These are phyloP conservation scores for Gyrodactylus bullatarudis DNA, from an alignment of 1,140 invertebrate species.

Conservation along the genomic window DNA sequence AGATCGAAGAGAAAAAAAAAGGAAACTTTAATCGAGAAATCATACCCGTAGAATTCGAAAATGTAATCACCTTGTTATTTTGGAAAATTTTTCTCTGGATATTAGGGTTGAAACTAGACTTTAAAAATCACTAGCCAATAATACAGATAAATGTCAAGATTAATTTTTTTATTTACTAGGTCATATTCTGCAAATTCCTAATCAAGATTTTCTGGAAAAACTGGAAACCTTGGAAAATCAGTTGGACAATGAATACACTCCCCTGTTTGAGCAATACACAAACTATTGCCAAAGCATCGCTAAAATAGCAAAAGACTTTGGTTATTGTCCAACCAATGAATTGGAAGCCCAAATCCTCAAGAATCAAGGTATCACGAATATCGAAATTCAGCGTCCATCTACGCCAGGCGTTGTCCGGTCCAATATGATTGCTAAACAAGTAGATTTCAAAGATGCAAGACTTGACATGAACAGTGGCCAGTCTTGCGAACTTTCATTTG, in stretches of 20 bases:
- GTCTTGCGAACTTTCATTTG: background rate
- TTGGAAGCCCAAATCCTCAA: background rate
- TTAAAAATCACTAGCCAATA: too few relatives aligned
- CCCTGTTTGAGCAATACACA: background rate
- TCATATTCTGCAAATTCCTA: too few relatives aligned
- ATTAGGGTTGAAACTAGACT: too few relatives aligned
- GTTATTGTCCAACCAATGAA: background rate
- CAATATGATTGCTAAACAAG: background rate
- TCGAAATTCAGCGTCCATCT: background rate
- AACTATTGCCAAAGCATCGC: background rate
- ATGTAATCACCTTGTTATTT: too few relatives aligned
- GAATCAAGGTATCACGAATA: background rate
- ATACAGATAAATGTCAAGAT: too few relatives aligned
- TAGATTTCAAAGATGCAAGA: background rate
- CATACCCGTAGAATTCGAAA: too few relatives aligned
- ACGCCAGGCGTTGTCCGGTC: background rate
- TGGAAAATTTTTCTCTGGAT: too few relatives aligned
- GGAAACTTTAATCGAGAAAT: too few relatives aligned
- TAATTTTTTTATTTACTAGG: too few relatives aligned
- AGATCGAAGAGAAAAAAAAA: too few relatives aligned
- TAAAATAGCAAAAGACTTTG: background rate
- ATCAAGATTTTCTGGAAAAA: background rate
- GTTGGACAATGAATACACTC: background rate
- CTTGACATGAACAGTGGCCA: too few relatives aligned
- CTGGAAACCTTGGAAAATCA: background rate